Percentiles rank a stretch among this genome's conserved stretches.
phyloP scores from a whole-genome alignment of 2,797 vertebrate species.

The Schizothorax lantsangensis region DNA sequence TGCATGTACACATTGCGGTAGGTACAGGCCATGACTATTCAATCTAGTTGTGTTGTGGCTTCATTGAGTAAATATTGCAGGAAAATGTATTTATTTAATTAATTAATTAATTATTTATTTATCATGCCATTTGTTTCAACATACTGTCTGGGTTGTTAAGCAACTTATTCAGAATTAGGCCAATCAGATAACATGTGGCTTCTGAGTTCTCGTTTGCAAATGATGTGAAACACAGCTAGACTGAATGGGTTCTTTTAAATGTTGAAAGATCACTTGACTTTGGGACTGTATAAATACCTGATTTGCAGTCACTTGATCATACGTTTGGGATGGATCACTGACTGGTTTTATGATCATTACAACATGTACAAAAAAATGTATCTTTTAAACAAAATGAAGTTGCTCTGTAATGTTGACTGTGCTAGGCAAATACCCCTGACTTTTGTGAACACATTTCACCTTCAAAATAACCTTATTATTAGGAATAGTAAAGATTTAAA shows the following conservation, averaged over 20 bases:
- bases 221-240: background rate
- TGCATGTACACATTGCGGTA: too few relatives aligned
- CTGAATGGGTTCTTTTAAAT: background rate
- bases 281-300: background rate
- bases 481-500: background rate
- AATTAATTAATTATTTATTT: too few relatives aligned
- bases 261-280: background rate
- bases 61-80: background rate
- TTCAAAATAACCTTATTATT: background rate
- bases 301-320: background rate
- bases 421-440: too few relatives aligned
- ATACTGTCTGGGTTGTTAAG: background rate
- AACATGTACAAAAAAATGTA: background rate
- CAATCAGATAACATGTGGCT: background rate
- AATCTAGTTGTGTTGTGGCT: background rate
- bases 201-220: background rate
- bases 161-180: background rate
- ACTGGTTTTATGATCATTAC: background rate
- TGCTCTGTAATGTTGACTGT: too few relatives aligned
- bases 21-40: too few relatives aligned
- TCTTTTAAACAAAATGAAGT: background rate
- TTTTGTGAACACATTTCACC: too few relatives aligned
- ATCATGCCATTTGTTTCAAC: background rate
- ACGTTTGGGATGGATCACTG: too few relatives aligned
- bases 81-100: background rate